These are phyloP conservation scores for Anthonomus grandis DNA, from an alignment of 1,140 invertebrate genomes.

Conservation along the genomic window DNA sequence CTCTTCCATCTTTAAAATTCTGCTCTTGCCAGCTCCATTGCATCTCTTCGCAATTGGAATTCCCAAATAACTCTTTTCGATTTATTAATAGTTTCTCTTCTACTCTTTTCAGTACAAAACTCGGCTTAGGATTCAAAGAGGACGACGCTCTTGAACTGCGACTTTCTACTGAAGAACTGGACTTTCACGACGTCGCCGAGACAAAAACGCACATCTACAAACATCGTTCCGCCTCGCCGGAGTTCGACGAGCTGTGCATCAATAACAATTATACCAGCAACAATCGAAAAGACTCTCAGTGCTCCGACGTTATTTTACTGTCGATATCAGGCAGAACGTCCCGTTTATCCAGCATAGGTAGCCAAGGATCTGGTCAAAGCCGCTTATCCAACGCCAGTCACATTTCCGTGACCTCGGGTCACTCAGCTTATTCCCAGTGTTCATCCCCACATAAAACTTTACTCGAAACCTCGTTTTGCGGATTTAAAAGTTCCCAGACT, in stretches of 20 bases:
- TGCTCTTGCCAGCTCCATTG: no score
- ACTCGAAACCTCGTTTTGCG: constrained; percentile 85
- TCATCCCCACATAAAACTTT: constrained; percentile 86
- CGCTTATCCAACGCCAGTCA: constrained; percentile 54
- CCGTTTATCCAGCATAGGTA: constrained; percentile 72
- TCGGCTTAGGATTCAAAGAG: constrained; percentile 64
- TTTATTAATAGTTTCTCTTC: no score
- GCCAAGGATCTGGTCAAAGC: constrained; percentile 60
- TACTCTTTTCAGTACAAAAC: constrained; percentile 41
- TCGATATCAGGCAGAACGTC: constrained; percentile 80
- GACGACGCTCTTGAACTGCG: constrained; percentile 77
- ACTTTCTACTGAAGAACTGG: constrained; percentile 81
- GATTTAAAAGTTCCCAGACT: constrained; percentile 65
- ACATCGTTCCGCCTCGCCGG: constrained; percentile 48
- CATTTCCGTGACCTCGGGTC: constrained; percentile 63
- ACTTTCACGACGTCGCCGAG: constrained; percentile 67
- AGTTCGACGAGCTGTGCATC: constrained; percentile 21
- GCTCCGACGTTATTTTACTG: constrained; percentile 72
- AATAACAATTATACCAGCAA: constrained; percentile 20
- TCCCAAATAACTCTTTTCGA: no score
- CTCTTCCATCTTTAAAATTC: no score
- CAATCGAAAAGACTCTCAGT: constrained; percentile 68
- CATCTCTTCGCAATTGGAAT: no score
- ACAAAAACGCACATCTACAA: constrained; percentile 45
- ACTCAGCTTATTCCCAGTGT: constrained; percentile 67